Evolutionary conservation across 37 sponge, comb jelly and placozoan species (phyloP).

Genomic region (Agelas oroides): DNA sequence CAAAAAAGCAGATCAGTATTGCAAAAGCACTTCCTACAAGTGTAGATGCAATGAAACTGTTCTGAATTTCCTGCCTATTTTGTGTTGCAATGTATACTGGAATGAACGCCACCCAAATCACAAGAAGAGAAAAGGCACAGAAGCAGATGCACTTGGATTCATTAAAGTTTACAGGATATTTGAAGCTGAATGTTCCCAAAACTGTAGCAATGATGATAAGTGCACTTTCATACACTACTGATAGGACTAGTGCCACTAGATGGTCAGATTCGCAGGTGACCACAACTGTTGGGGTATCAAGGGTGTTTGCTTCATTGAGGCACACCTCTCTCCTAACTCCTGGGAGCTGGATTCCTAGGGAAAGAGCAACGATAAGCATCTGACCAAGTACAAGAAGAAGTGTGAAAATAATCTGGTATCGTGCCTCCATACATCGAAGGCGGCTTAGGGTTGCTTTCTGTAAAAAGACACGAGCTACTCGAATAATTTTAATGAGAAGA

Average conservation of each 20-base stretch:
- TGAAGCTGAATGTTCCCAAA: constrained; percentile 48
- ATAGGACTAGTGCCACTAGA: constrained; percentile 13
- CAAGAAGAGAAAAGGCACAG: constrained; percentile 48
- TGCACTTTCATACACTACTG: constrained; percentile 34
- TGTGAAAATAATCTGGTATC: constrained; percentile 63
- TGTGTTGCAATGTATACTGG: constrained; percentile 40
- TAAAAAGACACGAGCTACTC: constrained; percentile 65
- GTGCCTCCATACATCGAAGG: not conserved
- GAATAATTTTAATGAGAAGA: constrained; percentile 67
- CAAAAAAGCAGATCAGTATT: not conserved
- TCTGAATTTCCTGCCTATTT: not conserved
- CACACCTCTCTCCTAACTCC: not conserved
- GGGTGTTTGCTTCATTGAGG: not conserved
- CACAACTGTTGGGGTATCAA: constrained; percentile 27
- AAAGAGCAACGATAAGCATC: constrained; percentile 43
- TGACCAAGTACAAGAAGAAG: constrained; percentile 46
- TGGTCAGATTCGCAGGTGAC: constrained; percentile 32
- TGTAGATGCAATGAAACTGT: constrained; percentile 21
- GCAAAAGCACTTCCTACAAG: not conserved
- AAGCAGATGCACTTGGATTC: constrained; percentile 60
- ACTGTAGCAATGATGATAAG: constrained; percentile 46
- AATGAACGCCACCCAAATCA: constrained; percentile 62
- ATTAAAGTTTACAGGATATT: constrained; percentile 71
- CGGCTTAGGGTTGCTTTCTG: not conserved
- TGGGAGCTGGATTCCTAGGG: constrained; percentile 30